Evolutionary conservation across 2,888 invertebrate species (phyloP).

Genomic region (Zygaena filipendulae): DNA sequence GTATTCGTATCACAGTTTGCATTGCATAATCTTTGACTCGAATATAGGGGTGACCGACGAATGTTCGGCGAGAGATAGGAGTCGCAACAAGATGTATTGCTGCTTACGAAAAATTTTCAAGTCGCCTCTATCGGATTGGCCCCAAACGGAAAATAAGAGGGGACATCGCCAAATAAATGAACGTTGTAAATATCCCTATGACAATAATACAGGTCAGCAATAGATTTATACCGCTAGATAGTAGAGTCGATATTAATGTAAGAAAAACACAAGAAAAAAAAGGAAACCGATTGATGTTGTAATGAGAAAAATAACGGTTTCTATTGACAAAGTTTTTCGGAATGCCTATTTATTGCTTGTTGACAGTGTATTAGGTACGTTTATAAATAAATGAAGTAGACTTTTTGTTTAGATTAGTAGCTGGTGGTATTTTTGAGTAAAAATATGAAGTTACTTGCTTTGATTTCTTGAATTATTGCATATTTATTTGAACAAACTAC

Average conservation of each 20-base stretch:
- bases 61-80: constrained; percentile 66
- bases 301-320: constrained; percentile 38
- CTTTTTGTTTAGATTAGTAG: too few species aligned
- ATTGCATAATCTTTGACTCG: constrained; percentile 33
- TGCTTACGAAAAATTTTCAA: constrained; percentile 69
- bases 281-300: constrained; percentile 35
- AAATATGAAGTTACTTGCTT: too few species aligned
- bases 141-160: constrained; percentile 68
- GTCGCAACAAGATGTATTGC: constrained; percentile 65
- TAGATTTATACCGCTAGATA: constrained; percentile 60
- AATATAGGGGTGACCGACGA: constrained; percentile 58
- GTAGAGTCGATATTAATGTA: constrained; percentile 58
- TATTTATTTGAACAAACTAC: too few species aligned
- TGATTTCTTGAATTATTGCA: too few species aligned
- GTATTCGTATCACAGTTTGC: too few species aligned
- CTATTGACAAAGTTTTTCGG: constrained; percentile 34
- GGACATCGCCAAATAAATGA: constrained; percentile 64
- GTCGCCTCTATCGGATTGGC: constrained; percentile 64
- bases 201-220: constrained; percentile 70
- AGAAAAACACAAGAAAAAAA: constrained; percentile 62
- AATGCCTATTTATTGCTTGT: constrained; percentile 20
- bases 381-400: too few species aligned
- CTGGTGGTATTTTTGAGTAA: too few species aligned
- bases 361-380: too few species aligned
- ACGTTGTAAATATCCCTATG: constrained; percentile 64